Percentiles rank a stretch among this genome's conserved stretches.
Conservation (phyloP, 2,888 invertebrate genomes). For the Spicauda simplicius region DNA sequence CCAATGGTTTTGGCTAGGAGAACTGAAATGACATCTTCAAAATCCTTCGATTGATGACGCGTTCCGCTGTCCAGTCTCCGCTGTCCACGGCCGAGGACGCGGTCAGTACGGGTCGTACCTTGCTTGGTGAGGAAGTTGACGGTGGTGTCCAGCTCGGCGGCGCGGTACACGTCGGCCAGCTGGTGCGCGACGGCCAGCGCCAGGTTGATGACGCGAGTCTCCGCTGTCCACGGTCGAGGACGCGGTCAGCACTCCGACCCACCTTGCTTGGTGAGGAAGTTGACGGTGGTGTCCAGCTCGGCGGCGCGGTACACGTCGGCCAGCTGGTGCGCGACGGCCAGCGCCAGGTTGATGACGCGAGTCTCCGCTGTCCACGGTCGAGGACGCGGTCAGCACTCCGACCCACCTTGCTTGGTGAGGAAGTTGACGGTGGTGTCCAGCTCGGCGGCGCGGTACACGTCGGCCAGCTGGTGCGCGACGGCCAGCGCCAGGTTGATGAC, state of each 20-base stretch:
- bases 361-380: too few species aligned
- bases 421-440: conserved; percentile 97
- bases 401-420: conserved; percentile 93
- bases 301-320: conserved; percentile 97
- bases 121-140: conserved; percentile 97
- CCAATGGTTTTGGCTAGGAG: too few species aligned
- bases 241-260: too few species aligned
- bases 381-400: too few species aligned
- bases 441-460: conserved; percentile 97
- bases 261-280: conserved; percentile 97
- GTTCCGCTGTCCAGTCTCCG: too few species aligned
- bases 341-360: too few species aligned
- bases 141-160: conserved; percentile 96
- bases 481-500: conserved; percentile 94
- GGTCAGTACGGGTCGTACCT: too few species aligned
- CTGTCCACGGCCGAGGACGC: too few species aligned
- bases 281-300: conserved; percentile 96
- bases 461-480: conserved; percentile 95
- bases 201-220: too few species aligned
- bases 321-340: conserved; percentile 95
- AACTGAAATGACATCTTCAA: too few species aligned
- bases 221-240: too few species aligned
- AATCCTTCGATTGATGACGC: too few species aligned
- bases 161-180: conserved; percentile 96
- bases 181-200: conserved; percentile 94